These are phyloP conservation scores for Mesorhabditis spiculigera DNA, from an alignment of 2,888 invertebrate species.

Conservation along the genomic window DNA sequence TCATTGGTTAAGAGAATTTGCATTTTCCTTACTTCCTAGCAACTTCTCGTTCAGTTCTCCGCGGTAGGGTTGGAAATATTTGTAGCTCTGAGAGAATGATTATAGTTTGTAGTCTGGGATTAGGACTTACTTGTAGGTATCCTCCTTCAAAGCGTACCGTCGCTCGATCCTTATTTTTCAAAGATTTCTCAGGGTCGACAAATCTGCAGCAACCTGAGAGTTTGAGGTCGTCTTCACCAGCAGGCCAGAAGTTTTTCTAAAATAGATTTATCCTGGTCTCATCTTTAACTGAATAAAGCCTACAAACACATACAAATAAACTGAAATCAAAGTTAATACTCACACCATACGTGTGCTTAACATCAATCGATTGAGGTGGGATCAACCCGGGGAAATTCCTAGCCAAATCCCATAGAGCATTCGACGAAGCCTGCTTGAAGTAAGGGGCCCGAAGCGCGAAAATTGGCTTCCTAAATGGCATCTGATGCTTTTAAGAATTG, in stretches of 20 bases:
- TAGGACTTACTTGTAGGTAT: neutral
- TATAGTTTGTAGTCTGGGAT: neutral
- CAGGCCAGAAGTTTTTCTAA: neutral
- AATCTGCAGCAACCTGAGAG: neutral
- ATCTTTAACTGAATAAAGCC: neutral
- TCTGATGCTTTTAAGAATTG: neutral
- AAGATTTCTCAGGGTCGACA: neutral
- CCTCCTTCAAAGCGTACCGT: neutral
- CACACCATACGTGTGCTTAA: neutral
- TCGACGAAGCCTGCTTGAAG: neutral
- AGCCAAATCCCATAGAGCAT: neutral
- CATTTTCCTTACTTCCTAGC: neutral
- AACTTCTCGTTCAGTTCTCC: neutral
- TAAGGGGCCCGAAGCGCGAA: slow-evolving; percentile 2
- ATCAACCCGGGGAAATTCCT: neutral
- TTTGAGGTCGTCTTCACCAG: neutral
- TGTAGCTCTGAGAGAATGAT: neutral
- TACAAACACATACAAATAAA: too few relatives aligned
- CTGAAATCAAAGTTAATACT: neutral
- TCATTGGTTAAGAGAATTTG: neutral
- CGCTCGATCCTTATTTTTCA: neutral
- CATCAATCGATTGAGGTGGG: neutral
- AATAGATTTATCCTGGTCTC: neutral
- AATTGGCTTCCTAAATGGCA: neutral
- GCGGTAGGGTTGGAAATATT: neutral